Evolutionary conservation across 2,113 vertebrate genomes (phyloP).

Genomic region (Lamprotornis superbus): DNA sequence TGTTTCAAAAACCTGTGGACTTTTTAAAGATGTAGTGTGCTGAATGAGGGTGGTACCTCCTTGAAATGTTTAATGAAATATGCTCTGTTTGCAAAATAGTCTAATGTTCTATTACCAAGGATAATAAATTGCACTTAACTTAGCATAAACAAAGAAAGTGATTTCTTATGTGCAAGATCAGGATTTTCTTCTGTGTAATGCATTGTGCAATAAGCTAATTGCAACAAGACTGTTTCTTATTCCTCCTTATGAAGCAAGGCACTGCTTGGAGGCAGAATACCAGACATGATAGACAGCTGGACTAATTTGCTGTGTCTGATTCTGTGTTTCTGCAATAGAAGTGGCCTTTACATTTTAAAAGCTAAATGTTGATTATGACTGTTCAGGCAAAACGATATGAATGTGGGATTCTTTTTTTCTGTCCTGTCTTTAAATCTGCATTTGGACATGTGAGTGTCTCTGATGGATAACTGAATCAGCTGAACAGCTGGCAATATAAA

Average conservation of each 20-base stretch:
- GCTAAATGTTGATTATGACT: background rate
- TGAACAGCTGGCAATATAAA: background rate
- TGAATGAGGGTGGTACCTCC: background rate
- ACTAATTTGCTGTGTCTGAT: constrained; percentile 11
- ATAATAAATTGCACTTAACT: background rate
- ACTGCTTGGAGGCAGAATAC: constrained; percentile 46
- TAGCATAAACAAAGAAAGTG: background rate
- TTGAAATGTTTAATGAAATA: background rate
- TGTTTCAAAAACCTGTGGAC: background rate
- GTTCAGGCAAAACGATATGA: background rate
- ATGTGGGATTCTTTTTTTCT: background rate
- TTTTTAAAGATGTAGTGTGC: background rate
- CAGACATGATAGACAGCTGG: constrained; percentile 20
- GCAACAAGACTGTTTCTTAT: background rate
- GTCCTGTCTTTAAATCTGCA: background rate
- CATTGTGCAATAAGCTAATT: constrained; percentile 22
- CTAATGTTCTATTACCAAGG: background rate
- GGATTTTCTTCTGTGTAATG: constrained; percentile 3
- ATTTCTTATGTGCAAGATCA: background rate
- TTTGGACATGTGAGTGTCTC: background rate
- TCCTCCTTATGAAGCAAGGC: background rate
- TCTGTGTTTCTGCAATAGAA: constrained; percentile 16
- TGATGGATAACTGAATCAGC: background rate
- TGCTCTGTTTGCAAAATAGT: background rate
- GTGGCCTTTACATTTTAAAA: background rate